These are phyloP conservation scores for Chlorops oryzae DNA, from an alignment of 1,140 invertebrate species.

Conservation along the genomic window DNA sequence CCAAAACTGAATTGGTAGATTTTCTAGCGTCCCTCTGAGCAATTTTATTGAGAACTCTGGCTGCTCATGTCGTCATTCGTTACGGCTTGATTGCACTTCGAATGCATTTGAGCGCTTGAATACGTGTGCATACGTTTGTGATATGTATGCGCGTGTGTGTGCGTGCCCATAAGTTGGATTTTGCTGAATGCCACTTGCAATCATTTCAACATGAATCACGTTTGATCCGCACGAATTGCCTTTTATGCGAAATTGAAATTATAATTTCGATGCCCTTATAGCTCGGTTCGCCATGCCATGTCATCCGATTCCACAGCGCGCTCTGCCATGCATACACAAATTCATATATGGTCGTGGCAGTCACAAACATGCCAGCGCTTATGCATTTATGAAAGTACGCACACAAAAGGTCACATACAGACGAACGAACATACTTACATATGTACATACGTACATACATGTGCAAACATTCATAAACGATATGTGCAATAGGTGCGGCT, in stretches of 20 bases:
- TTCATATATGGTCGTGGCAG: background rate
- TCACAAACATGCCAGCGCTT: background rate
- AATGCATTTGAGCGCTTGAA: no score
- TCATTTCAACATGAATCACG: slow-evolving; percentile 43
- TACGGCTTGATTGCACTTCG: no score
- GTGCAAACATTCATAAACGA: slow-evolving; percentile 18
- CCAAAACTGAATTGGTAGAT: no score
- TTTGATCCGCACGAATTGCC: slow-evolving; percentile 47
- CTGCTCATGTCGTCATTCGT: no score
- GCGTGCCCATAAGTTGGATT: background rate
- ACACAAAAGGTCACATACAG: slow-evolving; percentile 24
- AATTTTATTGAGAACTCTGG: no score
- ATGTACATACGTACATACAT: slow-evolving; percentile 13
- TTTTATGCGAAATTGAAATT: slow-evolving; percentile 47
- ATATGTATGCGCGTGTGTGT: background rate
- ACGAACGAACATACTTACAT: slow-evolving; percentile 17
- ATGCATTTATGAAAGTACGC: slow-evolving; percentile 21
- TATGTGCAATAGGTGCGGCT: no score
- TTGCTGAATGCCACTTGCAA: slow-evolving; percentile 33
- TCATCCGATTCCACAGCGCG: background rate
- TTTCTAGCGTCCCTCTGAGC: no score
- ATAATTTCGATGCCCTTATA: slow-evolving; percentile 41
- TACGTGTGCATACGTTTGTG: no score
- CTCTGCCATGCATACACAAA: background rate
- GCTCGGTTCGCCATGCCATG: background rate